These are phyloP conservation scores for Sipunculus nudus DNA, from an alignment of 2,888 invertebrate genomes.

Conservation along the genomic window DNA sequence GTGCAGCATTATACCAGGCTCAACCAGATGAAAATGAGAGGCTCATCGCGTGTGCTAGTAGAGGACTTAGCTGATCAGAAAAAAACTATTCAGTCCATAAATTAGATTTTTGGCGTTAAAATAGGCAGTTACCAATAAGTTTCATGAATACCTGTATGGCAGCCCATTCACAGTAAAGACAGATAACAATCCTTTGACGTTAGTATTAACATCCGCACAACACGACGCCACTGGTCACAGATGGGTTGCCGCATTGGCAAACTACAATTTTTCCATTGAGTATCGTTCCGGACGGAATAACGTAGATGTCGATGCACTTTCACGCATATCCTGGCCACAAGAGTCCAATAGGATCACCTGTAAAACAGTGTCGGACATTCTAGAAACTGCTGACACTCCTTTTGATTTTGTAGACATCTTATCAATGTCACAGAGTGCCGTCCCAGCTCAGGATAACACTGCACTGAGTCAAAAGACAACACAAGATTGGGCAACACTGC, in stretches of 20 bases:
- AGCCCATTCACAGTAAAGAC: neutral
- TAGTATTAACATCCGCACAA: neutral
- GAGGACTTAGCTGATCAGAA: neutral
- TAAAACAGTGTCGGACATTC: too few species aligned
- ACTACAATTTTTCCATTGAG: neutral
- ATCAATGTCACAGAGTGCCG: too few species aligned
- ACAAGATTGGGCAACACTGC: neutral
- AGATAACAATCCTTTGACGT: slow-evolving; percentile 6
- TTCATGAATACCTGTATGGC: neutral
- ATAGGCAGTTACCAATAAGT: neutral
- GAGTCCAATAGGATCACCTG: too few species aligned
- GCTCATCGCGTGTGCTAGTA: neutral
- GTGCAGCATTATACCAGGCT: too few species aligned
- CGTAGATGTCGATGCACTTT: slow-evolving; percentile 16
- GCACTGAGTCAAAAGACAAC: too few species aligned
- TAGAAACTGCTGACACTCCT: too few species aligned
- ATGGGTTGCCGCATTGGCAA: neutral
- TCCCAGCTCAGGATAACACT: too few species aligned
- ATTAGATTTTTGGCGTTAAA: neutral
- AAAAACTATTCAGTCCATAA: neutral
- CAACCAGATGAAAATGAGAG: neutral
- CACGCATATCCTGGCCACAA: too few species aligned
- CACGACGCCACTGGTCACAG: neutral
- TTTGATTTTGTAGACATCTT: too few species aligned
- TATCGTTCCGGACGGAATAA: neutral